Base-by-base conservation (phyloP, 2,797 vertebrate species). In the Hoplostethus atlanticus region DNA sequence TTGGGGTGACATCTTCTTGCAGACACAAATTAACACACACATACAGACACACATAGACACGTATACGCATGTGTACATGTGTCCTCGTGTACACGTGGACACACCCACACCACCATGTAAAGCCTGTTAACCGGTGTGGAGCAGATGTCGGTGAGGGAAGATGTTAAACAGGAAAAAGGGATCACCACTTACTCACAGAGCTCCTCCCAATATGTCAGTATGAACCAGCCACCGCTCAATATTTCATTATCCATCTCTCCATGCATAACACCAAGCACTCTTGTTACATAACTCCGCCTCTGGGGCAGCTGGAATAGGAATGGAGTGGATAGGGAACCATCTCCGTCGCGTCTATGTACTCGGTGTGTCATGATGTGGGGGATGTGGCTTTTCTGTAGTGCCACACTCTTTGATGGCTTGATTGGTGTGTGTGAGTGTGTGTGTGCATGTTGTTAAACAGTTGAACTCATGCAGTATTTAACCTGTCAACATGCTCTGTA, bases 171-270 rank as follows among this genome's bases (percentile, higher is more conserved):
- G 10, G 40, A 80, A 68, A 28, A 59, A 34, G 38, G 21, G 52
- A 28, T 64, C 47, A 72, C 50, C 50, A 66, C 10, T 68, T 63
- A 51, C 15, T 75, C 38, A 44, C 64, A 44, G 25, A 44, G 42
- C 36, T 66, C 64, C 64, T 73, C 86, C 86, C 76, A 75, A 64
- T 80, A 81, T 82, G 84, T 81, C 84, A 77, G 77, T 50, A 58
- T 25, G 73, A 84, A 68, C 59, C 69, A 68, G 71, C 74, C 74
- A 71, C 54, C 15, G 25, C 73, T 67, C 67, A 85, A 80, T 89
- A 17, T 91, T 89, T 83, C 83, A 92, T 93, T 88, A 88, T 92
- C 85, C 67, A 88, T 87, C 73, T 82, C 79, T 84, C 75, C 85
- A 85, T 88, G 87, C 89, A 80, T 81, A 88, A 89, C 83, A 80